phyloP scores from a whole-genome alignment of 2,888 invertebrate species.

The Plusia festucae region DNA sequence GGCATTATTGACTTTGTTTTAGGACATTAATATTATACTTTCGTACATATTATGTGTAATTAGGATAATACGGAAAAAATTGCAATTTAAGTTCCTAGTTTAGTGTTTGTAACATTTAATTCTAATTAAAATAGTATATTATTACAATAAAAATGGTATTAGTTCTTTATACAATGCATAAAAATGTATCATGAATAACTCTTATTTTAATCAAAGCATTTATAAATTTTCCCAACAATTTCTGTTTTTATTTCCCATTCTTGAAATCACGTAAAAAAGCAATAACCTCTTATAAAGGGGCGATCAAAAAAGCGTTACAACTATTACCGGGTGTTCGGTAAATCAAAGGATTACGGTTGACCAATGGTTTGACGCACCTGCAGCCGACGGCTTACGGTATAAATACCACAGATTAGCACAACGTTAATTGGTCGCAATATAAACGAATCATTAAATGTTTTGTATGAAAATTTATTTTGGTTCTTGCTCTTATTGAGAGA shows the following conservation, averaged over 20 bases:
- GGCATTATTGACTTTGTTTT: conserved; percentile 30
- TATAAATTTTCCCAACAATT: too few relatives aligned
- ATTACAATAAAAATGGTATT: too few relatives aligned
- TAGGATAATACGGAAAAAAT: background rate
- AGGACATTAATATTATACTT: too few relatives aligned
- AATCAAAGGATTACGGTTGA: conserved; percentile 53
- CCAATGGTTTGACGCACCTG: conserved; percentile 56
- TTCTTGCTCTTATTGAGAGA: background rate
- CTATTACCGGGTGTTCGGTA: conserved; percentile 44
- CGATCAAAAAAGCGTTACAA: conserved; percentile 19
- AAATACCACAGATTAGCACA: conserved; percentile 59
- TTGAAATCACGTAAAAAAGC: background rate
- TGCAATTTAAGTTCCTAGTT: background rate
- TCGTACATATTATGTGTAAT: too few relatives aligned
- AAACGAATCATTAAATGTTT: conserved; percentile 25
- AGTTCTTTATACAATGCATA: too few relatives aligned
- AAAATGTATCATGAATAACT: too few relatives aligned
- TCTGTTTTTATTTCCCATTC: too few relatives aligned
- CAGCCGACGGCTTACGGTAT: conserved; percentile 55
- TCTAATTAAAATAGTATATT: too few relatives aligned
- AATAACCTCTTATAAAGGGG: background rate
- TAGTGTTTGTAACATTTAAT: background rate
- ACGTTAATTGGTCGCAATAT: conserved; percentile 55
- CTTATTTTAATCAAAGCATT: too few relatives aligned
- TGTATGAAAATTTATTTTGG: background rate